Evolutionary conservation across 2,113 vertebrate species (phyloP).

Genomic region (Agapornis roseicollis): DNA sequence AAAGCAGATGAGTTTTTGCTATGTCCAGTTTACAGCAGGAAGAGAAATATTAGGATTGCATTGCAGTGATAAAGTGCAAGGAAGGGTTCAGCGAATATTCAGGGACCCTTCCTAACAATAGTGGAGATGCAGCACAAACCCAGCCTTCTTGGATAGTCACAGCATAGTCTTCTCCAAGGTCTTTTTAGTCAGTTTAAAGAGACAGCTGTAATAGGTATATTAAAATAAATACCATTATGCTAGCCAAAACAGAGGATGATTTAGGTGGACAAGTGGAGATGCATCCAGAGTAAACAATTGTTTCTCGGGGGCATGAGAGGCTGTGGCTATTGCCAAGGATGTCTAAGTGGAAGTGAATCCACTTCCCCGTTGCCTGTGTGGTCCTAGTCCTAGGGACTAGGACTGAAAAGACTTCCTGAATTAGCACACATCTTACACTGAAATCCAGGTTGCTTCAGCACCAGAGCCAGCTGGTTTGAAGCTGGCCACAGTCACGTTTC

Average conservation of each 20-base stretch:
- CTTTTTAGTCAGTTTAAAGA: neutral
- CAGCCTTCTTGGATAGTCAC: neutral
- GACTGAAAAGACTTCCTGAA: neutral
- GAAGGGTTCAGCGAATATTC: neutral
- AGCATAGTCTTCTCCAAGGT: neutral
- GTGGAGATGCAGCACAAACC: neutral
- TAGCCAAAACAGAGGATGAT: neutral
- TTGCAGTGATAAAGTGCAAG: neutral
- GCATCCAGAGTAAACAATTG: neutral
- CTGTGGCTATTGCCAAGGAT: neutral
- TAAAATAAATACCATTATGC: neutral
- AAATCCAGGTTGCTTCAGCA: neutral
- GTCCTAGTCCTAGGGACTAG: neutral
- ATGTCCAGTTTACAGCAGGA: fast-evolving
- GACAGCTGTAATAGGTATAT: neutral
- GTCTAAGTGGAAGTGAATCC: neutral
- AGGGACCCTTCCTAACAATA: neutral
- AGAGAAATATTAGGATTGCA: neutral
- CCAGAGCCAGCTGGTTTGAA: neutral
- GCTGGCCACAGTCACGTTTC: fast-evolving
- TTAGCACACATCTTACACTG: neutral
- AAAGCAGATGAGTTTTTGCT: neutral
- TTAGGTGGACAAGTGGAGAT: neutral
- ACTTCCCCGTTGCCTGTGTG: fast-evolving
- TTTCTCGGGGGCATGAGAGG: neutral